phyloP scores from a whole-genome alignment of 2,113 vertebrate genomes.

The Mus pahari region DNA sequence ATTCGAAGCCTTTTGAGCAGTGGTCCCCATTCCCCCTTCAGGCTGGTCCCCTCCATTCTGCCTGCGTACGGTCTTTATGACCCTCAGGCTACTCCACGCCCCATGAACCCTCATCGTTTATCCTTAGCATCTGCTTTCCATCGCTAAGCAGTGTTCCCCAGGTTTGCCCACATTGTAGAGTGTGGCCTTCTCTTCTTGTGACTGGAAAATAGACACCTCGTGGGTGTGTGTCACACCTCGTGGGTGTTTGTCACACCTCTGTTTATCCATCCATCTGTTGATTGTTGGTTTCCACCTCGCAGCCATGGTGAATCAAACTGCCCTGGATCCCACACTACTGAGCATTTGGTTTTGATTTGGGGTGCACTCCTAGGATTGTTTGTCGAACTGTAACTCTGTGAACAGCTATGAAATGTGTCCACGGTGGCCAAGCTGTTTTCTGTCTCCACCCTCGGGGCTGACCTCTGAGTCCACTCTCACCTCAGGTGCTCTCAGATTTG shows the following conservation, averaged over 20 bases:
- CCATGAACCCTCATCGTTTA: neutral
- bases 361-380: neutral
- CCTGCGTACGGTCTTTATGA: neutral
- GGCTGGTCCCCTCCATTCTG: neutral
- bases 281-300: neutral
- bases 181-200: neutral
- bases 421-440: neutral
- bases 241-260: neutral
- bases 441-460: neutral
- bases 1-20: neutral
- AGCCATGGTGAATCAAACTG: neutral
- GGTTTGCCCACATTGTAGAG: neutral
- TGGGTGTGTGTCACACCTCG: neutral
- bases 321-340: neutral
- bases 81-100: neutral
- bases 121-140: neutral
- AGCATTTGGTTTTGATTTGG: neutral
- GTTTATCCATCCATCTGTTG: neutral
- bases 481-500: neutral
- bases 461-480: neutral
- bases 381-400: neutral
- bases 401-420: neutral
- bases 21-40: neutral
- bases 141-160: neutral
- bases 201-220: neutral